Evolutionary conservation across 2,113 vertebrate genomes (phyloP).

Genomic region (Dipodomys spectabilis): DNA sequence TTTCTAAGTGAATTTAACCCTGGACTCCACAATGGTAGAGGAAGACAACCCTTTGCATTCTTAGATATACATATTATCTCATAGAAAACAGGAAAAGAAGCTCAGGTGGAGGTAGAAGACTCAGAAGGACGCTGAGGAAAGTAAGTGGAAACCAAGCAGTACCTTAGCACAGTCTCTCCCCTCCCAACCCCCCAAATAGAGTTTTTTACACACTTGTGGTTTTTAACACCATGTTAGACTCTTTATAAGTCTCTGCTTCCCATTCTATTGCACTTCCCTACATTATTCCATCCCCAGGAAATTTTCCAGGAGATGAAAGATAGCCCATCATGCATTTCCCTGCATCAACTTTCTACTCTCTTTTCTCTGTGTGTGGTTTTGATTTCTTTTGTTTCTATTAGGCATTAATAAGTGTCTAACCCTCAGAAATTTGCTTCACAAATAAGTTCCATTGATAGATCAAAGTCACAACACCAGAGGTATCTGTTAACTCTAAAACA

Average conservation of each 20-base stretch:
- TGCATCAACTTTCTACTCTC: background rate
- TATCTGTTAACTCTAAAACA: background rate
- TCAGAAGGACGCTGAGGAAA: background rate
- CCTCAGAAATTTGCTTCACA: background rate
- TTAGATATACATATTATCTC: background rate
- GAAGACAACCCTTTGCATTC: background rate
- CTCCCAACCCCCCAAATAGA: too few relatives aligned
- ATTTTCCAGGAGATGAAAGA: background rate
- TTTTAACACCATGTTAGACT: background rate
- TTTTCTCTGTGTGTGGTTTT: background rate
- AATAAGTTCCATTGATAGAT: background rate
- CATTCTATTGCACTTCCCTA: background rate
- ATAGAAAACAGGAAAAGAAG: background rate
- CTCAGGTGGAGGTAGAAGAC: too few relatives aligned
- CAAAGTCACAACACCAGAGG: background rate
- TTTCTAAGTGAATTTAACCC: background rate
- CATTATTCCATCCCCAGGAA: constrained; percentile 28
- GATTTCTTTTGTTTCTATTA: background rate
- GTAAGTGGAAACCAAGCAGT: background rate
- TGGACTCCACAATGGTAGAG: background rate
- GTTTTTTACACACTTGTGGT: too few relatives aligned
- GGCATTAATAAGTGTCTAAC: background rate
- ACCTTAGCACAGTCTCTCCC: background rate
- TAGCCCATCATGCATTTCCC: too few relatives aligned
- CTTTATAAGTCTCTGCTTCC: background rate